Conservation (phyloP, 2,888 invertebrate genomes). For the Physocephala rufipes region DNA sequence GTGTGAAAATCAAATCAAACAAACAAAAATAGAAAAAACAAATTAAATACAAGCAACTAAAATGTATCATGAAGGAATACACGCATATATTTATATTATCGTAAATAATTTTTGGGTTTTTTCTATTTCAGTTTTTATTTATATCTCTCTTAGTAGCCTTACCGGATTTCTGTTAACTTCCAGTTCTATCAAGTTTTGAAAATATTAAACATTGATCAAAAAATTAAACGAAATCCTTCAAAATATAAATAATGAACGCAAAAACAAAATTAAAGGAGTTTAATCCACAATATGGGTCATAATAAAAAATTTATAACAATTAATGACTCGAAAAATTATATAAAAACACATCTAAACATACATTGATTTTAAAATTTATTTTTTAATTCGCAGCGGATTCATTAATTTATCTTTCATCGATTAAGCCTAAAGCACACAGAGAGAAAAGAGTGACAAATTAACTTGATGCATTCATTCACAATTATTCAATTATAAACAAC, state of each 20-base stretch:
- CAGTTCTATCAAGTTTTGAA: no score
- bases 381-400: not conserved
- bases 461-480: not conserved
- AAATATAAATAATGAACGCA: no score
- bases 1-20: slow-evolving; percentile 23
- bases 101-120: not conserved
- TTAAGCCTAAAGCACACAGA: slow-evolving; percentile 43
- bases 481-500: not conserved
- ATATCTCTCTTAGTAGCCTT: not conserved
- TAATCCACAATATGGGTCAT: not conserved
- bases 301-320: slow-evolving; percentile 1
- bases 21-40: slow-evolving; percentile 35
- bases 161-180: no score
- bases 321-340: not conserved
- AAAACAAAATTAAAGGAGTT: no score
- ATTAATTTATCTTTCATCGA: slow-evolving; percentile 17
- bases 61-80: no score
- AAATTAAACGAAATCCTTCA: no score
- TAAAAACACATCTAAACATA: slow-evolving; percentile 1
- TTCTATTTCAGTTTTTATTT: slow-evolving; percentile 5
- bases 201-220: no score
- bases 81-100: no score
- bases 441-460: not conserved
- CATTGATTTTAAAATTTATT: not conserved
- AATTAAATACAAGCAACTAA: slow-evolving; percentile 41